Percentiles rank a stretch among this genome's conserved stretches.
Conservation (phyloP, 37 sponge, comb jelly and placozoan species). For the Spongilla lacustris region DNA sequence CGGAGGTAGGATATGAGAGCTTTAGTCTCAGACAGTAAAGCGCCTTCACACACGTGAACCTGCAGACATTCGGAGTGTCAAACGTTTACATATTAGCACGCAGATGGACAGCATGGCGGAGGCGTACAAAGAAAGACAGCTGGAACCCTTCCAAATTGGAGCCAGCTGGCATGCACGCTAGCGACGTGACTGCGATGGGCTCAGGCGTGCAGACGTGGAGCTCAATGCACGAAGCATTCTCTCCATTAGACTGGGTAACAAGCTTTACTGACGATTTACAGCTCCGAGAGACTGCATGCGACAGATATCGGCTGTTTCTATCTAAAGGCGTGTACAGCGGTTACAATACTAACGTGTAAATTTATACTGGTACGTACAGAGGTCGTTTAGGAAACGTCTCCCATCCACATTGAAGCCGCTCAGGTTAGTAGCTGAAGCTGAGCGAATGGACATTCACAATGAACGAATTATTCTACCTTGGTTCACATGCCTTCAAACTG, state of each 20-base stretch:
- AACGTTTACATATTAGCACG: background rate
- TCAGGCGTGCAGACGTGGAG: background rate
- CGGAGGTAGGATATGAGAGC: conserved; percentile 9
- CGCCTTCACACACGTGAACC: background rate
- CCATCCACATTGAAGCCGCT: conserved; percentile 42
- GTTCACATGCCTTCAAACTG: background rate
- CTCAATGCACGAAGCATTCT: background rate
- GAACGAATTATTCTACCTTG: background rate
- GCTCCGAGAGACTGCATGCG: background rate
- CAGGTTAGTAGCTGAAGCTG: conserved; percentile 17
- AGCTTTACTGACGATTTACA: background rate
- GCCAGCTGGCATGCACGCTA: background rate
- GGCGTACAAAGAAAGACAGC: background rate
- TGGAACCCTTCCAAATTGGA: background rate
- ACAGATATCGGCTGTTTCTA: background rate
- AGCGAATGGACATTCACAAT: background rate
- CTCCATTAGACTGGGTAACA: background rate
- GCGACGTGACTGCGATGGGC: background rate
- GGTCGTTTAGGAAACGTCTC: conserved; percentile 13
- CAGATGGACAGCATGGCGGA: background rate
- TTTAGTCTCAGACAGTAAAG: background rate
- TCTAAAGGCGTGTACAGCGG: conserved; percentile 1
- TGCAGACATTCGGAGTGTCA: background rate
- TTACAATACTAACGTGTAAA: background rate
- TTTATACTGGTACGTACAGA: conserved; percentile 23